Evolutionary conservation across 2,888 invertebrate genomes (phyloP).

Genomic region (Antheraea yamamai): DNA sequence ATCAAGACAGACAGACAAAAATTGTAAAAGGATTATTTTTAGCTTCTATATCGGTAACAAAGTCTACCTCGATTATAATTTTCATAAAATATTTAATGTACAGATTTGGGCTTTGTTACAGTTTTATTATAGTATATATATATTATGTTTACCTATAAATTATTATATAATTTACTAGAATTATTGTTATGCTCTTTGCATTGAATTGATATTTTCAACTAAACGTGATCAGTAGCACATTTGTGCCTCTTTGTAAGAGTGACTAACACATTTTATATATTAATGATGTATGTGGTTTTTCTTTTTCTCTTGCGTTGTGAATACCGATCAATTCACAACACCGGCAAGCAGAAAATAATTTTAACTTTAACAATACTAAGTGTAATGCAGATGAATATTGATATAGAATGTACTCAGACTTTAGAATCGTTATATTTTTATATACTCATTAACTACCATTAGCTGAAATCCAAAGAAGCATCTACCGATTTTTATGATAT

Average conservation of each 20-base stretch:
- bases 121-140: no score
- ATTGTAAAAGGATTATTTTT: no score
- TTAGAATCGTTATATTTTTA: neutral
- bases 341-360: neutral
- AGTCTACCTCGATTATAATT: no score
- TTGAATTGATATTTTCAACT: neutral
- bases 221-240: neutral
- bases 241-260: neutral
- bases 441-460: neutral
- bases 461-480: neutral
- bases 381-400: neutral
- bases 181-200: neutral
- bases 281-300: neutral
- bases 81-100: no score
- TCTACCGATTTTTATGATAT: no score
- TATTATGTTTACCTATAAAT: neutral
- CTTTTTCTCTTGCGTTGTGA: neutral
- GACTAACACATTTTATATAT: neutral
- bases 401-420: neutral
- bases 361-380: neutral
- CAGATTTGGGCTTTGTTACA: no score
- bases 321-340: neutral
- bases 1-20: no score
- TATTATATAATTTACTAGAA: neutral
- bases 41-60: no score